Base-by-base conservation (phyloP, 1,140 invertebrate genomes). In the Tenebrio molitor region DNA sequence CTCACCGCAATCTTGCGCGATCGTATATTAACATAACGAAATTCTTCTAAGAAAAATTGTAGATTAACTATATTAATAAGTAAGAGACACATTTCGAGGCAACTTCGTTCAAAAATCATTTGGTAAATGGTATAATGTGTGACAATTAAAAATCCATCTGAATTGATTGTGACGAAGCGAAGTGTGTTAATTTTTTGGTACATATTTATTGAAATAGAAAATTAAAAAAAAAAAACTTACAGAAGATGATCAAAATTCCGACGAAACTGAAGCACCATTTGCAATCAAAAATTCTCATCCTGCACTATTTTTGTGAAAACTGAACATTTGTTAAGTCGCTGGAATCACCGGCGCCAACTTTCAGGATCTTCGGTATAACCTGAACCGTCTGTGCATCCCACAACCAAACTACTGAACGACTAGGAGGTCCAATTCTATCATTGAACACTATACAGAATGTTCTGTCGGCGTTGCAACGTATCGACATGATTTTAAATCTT, bases 401-500 rank as follows among this genome's bases (percentile, higher is more conserved):
- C n/a, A n/a, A n/a, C n/a, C 62, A 39, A 41, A 65, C 62, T 65
- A 65, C 33, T 65, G 62, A 62, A 62, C 53, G n/a, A 15, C 53
- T 19, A 62, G 53, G 53, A 65, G 39, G 62, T 65, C 62, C 33
- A 65, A 17, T 39, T 65, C 29, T 34, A 36, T 65, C 62, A 36
- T 39, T 14, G 33, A 41, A 65, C 1, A 21, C 8, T 50, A 16
- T 64, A 33, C 36, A 34, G 21, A 36, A 25, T 36, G 29, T 19
- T 50, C n/a, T 50, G 14, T 50, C 17, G 10, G n/a, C 44, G 44
- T 8, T 50, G 7, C 16, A 19, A 19, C 44, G 44, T 12, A 4
- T 33, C 29, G 29, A 33, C 4, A 33, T 5, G 42, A 14, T 46
- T 46, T 7, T 3, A 1, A 16, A 50, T 3, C 23, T 19, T 7